phyloP scores from a whole-genome alignment of 2,888 invertebrate genomes.

The Cerceris rybyensis region DNA sequence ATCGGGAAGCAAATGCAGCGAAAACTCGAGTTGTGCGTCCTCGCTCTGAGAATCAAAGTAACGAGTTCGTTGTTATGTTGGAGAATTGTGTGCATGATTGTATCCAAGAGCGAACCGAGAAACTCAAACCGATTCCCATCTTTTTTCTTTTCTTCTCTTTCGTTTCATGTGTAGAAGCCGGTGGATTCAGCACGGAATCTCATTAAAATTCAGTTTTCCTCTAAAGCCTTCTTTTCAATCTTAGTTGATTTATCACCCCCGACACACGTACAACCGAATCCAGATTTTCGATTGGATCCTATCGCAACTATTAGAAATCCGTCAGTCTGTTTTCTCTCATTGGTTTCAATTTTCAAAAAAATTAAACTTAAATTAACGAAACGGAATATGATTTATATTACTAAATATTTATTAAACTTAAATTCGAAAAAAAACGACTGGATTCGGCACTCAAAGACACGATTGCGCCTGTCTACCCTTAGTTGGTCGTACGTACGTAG shows the following conservation, averaged over 20 bases:
- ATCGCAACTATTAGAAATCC: too few relatives aligned
- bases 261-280: slow-evolving; percentile 53
- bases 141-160: slow-evolving; percentile 11
- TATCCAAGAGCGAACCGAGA: slow-evolving; percentile 50
- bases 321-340: too few relatives aligned
- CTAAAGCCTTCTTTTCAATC: slow-evolving; percentile 40
- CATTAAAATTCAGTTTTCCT: slow-evolving; percentile 69
- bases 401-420: neutral
- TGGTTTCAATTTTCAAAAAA: too few relatives aligned
- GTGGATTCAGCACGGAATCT: slow-evolving; percentile 70
- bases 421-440: slow-evolving; percentile 17
- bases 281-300: slow-evolving; percentile 17
- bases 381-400: too few relatives aligned
- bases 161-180: slow-evolving; percentile 39
- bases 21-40: slow-evolving; percentile 23
- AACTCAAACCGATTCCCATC: slow-evolving; percentile 20
- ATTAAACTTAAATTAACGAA: too few relatives aligned
- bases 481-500: slow-evolving; percentile 70
- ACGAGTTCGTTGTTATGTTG: slow-evolving; percentile 41
- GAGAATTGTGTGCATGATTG: slow-evolving; percentile 70
- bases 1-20: neutral
- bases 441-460: slow-evolving; percentile 57
- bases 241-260: slow-evolving; percentile 40
- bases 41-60: slow-evolving; percentile 25
- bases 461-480: slow-evolving; percentile 69